Evolutionary conservation across 2,888 invertebrate species (phyloP), one percentile per base, ranked within the genome.

Genomic region (Eupithecia subfuscata): DNA sequence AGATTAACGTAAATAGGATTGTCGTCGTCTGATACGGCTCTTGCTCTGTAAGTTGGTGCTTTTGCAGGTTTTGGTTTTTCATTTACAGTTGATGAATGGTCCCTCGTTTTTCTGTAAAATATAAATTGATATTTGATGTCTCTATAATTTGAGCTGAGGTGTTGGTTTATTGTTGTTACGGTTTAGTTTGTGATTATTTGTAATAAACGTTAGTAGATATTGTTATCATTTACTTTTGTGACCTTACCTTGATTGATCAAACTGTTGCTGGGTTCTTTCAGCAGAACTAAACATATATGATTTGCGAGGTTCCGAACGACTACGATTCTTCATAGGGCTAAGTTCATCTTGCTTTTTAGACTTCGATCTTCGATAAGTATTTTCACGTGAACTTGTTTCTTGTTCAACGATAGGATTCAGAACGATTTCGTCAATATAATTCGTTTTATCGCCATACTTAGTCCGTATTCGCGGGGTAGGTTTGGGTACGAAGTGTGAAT

Each of bases 291-390:
- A 76, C 81, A 81, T 85, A 65, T 84, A 84, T 76, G 85, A 81
- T 78, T 91, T 92, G 30, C 91, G 90, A 70, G 93, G 92, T 80
- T 91, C 93, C 1, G 93, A 93, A 76, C 90, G 86, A 84, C 93
- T 93, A 78, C 93, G 85, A 79, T 78, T 89, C 72, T 85, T 78
- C 37, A 82, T 77, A 37, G 77, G 70, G 22, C 60, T 79, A 34
- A 75, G 69, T 65, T 85, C 87, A 71, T 88, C 88, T 80, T 90
- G 87, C 75, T 83, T 89, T 73, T 87, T 89, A 71, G 82, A 76
- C 78, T 87, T 89, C 7, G 88, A 85, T 67, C 92, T 87, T 48
- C 90, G 86, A 9, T 84, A 76, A 60, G 83, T 75, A 34, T 74
- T 77, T 34, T 85, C 78, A 43, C 81, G 64, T 63, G 72, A 69